Conservation (phyloP, 2,113 vertebrate genomes). For the Hypanus sabinus region DNA sequence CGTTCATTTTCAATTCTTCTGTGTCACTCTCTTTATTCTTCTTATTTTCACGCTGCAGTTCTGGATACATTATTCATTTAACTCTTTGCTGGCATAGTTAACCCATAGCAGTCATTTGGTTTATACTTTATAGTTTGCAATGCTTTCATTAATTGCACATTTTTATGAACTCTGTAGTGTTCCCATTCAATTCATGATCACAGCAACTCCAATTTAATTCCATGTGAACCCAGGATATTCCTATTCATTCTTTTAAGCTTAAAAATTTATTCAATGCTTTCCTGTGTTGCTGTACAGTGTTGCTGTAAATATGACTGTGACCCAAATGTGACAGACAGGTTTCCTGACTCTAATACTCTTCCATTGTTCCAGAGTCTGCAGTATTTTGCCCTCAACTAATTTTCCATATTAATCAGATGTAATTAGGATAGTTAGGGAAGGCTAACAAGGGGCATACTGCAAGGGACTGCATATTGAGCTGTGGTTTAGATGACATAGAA, state of each 20-base stretch:
- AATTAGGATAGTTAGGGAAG: background rate
- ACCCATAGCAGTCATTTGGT: background rate
- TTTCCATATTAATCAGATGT: background rate
- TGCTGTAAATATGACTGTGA: background rate
- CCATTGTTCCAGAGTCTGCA: too few relatives aligned
- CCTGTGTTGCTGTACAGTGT: background rate
- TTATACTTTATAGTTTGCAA: background rate
- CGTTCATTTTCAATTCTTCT: background rate
- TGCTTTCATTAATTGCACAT: background rate
- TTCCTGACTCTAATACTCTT: background rate
- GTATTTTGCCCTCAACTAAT: too few relatives aligned
- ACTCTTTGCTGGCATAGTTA: background rate
- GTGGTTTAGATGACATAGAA: background rate
- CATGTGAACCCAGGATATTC: background rate
- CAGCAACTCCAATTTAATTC: background rate
- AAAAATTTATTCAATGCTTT: background rate
- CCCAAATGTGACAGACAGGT: background rate
- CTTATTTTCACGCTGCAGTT: background rate
- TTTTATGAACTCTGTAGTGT: background rate
- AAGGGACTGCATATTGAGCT: background rate
- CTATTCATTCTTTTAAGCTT: background rate
- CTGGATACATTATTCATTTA: background rate
- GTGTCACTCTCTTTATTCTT: background rate
- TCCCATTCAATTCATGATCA: background rate
- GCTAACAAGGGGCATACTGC: background rate